phyloP scores from a whole-genome alignment of 2,113 vertebrate genomes.

The Cynoglossus semilaevis region DNA sequence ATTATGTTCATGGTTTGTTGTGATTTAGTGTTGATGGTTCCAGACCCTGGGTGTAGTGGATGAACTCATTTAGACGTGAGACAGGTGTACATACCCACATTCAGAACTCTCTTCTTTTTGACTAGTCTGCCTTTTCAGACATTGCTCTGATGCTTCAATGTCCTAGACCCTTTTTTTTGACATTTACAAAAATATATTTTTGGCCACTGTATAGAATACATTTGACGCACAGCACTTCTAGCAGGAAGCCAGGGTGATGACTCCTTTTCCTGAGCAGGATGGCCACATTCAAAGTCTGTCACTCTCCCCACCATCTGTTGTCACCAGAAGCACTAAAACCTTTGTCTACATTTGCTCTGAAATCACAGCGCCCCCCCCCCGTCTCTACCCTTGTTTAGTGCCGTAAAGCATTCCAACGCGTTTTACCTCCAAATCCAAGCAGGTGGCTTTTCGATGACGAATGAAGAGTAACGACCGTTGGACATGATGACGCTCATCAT shows the following conservation, averaged over 20 bases:
- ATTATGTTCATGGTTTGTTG: no score
- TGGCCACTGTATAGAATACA: not conserved
- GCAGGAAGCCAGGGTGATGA: not conserved
- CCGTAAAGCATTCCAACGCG: conserved; percentile 51
- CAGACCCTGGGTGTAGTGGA: no score
- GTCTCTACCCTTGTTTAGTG: conserved; percentile 43
- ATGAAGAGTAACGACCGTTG: conserved; percentile 28
- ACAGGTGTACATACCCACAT: no score
- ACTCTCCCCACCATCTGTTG: conserved; percentile 58
- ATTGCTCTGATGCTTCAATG: no score
- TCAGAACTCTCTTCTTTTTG: no score
- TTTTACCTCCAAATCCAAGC: conserved; percentile 51
- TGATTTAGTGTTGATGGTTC: no score
- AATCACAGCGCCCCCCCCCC: conserved; percentile 57
- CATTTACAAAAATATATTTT: no score
- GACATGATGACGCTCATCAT: conserved; percentile 30
- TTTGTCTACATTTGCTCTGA: conserved; percentile 32
- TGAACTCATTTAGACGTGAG: no score
- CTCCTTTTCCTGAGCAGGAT: conserved; percentile 15
- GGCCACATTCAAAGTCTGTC: conserved; percentile 50
- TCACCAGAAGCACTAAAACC: conserved; percentile 44
- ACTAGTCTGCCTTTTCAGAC: no score
- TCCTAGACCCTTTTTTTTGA: no score
- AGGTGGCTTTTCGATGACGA: conserved; percentile 57
- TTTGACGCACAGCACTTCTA: not conserved